These are phyloP conservation scores for Cheilosia variabilis DNA, from an alignment of 2,888 invertebrate species.

Conservation along the genomic window DNA sequence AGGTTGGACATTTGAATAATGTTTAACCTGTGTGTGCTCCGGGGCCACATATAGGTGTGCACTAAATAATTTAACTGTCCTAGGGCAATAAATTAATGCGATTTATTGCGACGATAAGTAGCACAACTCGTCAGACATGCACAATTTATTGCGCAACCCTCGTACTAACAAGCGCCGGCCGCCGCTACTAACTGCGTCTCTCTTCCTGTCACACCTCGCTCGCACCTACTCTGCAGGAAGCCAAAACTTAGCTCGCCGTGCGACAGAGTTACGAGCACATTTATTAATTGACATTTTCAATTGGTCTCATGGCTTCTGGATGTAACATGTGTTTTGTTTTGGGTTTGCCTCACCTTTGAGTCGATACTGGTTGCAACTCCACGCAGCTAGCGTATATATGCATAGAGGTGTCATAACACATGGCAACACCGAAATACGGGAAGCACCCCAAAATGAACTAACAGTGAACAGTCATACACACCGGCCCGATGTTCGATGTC, in stretches of 20 bases:
- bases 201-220: not conserved
- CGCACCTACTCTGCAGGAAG: slow-evolving; percentile 23
- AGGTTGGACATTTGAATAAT: slow-evolving; percentile 71
- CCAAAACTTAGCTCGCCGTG: slow-evolving; percentile 47
- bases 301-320: slow-evolving; percentile 70
- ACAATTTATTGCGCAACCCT: slow-evolving; percentile 67
- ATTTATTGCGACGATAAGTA: slow-evolving; percentile 76
- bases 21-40: slow-evolving; percentile 74
- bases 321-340: slow-evolving; percentile 63
- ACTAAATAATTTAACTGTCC: slow-evolving; percentile 76
- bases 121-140: slow-evolving; percentile 75
- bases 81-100: slow-evolving; percentile 75
- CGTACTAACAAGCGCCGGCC: slow-evolving; percentile 51
- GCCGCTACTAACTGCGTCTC: not conserved
- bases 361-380: not conserved
- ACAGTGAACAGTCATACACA: slow-evolving; percentile 37
- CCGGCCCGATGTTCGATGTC: slow-evolving; percentile 31
- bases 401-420: slow-evolving; percentile 32
- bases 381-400: not conserved
- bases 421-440: slow-evolving; percentile 15
- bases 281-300: slow-evolving; percentile 76
- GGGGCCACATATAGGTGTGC: slow-evolving; percentile 74
- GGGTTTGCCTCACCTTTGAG: slow-evolving; percentile 8
- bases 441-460: slow-evolving; percentile 45
- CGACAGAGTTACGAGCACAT: slow-evolving; percentile 61